These are phyloP conservation scores for Grantiella picta DNA, from an alignment of 2,113 vertebrate species.

Conservation along the genomic window DNA sequence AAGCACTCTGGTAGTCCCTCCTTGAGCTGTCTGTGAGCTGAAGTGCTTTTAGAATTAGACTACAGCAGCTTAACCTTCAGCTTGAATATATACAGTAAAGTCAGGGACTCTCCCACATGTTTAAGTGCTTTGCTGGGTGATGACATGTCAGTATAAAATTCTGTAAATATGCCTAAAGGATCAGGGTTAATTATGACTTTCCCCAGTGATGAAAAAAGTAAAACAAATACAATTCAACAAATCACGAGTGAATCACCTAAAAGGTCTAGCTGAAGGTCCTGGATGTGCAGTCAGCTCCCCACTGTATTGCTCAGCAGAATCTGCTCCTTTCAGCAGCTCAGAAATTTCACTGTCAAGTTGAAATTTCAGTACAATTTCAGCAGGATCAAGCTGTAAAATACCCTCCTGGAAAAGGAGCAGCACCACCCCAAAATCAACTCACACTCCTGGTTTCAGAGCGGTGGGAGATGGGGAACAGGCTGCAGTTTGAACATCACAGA, in stretches of 20 bases:
- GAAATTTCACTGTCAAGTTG: background rate
- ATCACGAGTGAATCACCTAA: background rate
- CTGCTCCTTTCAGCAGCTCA: background rate
- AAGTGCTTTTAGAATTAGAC: background rate
- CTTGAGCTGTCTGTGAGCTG: background rate
- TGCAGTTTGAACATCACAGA: constrained; percentile 54
- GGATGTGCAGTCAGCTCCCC: background rate
- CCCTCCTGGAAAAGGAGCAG: background rate
- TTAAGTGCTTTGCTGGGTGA: background rate
- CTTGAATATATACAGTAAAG: background rate
- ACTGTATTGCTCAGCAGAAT: background rate
- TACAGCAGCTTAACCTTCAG: constrained; percentile 7
- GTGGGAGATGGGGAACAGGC: background rate
- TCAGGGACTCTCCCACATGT: background rate
- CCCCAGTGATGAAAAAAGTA: background rate
- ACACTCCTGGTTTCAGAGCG: background rate
- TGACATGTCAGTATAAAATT: background rate
- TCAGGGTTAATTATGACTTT: constrained; percentile 6
- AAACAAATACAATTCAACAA: background rate
- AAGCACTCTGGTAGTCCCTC: background rate
- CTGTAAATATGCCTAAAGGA: background rate
- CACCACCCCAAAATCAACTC: background rate
- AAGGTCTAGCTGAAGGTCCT: background rate
- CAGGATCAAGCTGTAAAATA: background rate
- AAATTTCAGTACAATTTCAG: background rate